These are phyloP conservation scores for Cerceris ruficornis DNA, from an alignment of 2,888 invertebrate species.

Conservation along the genomic window DNA sequence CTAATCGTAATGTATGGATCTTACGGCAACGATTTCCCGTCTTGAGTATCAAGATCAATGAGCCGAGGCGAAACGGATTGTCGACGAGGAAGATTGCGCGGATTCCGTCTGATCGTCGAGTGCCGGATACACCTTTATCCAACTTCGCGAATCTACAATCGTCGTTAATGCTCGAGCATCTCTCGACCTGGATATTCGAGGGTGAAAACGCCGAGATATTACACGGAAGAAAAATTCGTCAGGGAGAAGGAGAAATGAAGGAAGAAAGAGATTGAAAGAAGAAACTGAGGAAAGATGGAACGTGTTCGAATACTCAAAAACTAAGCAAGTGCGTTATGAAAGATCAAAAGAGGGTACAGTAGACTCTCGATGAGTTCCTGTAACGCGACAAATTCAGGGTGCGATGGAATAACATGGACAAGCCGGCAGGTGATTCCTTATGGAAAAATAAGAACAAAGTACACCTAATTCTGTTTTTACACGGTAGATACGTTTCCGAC, in stretches of 20 bases:
- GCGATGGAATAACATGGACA: too few species aligned
- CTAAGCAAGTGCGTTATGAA: too few species aligned
- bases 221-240: slow-evolving; percentile 31
- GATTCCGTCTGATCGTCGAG: slow-evolving; percentile 45
- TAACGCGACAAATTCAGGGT: too few species aligned
- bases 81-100: slow-evolving; percentile 33
- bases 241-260: neutral
- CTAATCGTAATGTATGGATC: slow-evolving; percentile 28
- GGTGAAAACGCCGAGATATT: slow-evolving; percentile 11
- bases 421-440: too few species aligned
- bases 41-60: slow-evolving; percentile 34
- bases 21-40: neutral
- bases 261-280: neutral
- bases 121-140: slow-evolving; percentile 28
- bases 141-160: slow-evolving; percentile 38
- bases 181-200: slow-evolving; percentile 51
- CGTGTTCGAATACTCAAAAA: slow-evolving; percentile 3
- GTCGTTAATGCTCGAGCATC: slow-evolving; percentile 51
- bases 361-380: too few species aligned
- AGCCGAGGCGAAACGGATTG: slow-evolving; percentile 28
- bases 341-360: too few species aligned
- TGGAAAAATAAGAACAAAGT: too few species aligned
- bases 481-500: too few species aligned
- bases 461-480: too few species aligned
- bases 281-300: neutral